These are phyloP conservation scores for Ips typographus DNA, from an alignment of 1,140 invertebrate genomes.

Conservation along the genomic window DNA sequence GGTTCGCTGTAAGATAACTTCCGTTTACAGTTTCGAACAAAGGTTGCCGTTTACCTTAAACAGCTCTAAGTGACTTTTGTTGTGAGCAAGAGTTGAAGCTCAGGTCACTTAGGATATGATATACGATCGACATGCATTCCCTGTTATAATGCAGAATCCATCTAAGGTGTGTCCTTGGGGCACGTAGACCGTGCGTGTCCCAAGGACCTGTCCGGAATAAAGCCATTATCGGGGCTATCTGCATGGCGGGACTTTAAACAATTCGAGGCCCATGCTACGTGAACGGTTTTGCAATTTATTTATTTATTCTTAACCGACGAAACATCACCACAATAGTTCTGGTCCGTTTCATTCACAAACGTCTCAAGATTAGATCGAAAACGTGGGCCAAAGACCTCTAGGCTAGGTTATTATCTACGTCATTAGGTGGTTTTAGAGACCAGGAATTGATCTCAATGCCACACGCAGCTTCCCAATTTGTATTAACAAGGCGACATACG, in stretches of 20 bases:
- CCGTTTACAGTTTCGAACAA: no score
- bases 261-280: constrained; percentile 36
- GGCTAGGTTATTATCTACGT: background rate
- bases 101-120: constrained; percentile 14
- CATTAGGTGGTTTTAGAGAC: background rate
- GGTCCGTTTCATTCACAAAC: constrained; percentile 23
- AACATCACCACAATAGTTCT: background rate
- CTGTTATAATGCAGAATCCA: constrained; percentile 30
- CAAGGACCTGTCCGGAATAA: constrained; percentile 41
- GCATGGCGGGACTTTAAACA: constrained; percentile 30
- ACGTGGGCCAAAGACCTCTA: background rate
- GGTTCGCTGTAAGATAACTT: no score
- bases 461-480: constrained; percentile 43
- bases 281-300: constrained; percentile 33
- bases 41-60: no score
- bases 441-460: constrained; percentile 6
- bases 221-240: constrained; percentile 35
- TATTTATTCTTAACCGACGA: constrained; percentile 1
- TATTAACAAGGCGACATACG: constrained; percentile 49
- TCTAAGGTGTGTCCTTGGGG: constrained; percentile 37
- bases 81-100: background rate
- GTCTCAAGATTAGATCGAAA: constrained; percentile 2
- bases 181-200: constrained; percentile 39
- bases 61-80: no score
- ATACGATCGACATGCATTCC: constrained; percentile 7